Percentiles rank a stretch among this genome's conserved stretches.
phyloP scores from a whole-genome alignment of 2,797 vertebrate species.

The Calcarius lapponicus region DNA sequence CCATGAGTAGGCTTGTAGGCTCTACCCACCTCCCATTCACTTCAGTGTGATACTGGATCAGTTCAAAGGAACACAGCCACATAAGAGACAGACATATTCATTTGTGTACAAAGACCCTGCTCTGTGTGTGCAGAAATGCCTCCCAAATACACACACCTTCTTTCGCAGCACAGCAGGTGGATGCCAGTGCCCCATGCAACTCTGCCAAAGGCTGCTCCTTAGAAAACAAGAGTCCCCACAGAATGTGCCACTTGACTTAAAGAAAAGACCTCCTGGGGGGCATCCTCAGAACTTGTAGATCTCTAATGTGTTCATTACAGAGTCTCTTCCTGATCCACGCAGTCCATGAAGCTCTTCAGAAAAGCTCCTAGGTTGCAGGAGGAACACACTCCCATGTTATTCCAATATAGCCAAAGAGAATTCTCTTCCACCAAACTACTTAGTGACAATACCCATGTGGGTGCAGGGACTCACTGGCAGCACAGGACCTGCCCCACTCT shows the following conservation, averaged over 20 bases:
- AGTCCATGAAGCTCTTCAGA: not conserved
- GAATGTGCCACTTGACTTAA: not conserved
- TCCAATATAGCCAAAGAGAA: not conserved
- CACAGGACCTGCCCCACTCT: not conserved
- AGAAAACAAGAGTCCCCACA: not conserved
- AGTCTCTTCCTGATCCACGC: not conserved
- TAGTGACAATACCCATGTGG: not conserved
- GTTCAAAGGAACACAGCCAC: constrained; percentile 6
- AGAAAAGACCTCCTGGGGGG: not conserved
- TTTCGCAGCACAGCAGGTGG: not conserved
- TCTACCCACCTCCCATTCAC: not conserved
- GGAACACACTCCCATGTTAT: not conserved
- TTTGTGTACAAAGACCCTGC: constrained; percentile 5
- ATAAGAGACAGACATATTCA: not conserved
- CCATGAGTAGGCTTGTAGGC: not conserved
- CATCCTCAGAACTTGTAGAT: not conserved
- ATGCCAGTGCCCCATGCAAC: not conserved
- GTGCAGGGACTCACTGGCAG: not conserved
- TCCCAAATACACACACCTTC: not conserved
- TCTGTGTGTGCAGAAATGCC: not conserved
- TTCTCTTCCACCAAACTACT: not conserved
- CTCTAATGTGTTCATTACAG: not conserved
- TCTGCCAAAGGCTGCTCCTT: not conserved
- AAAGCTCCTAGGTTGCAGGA: not conserved
- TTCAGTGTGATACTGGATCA: not conserved